Percentiles rank a stretch among this genome's conserved stretches.
Evolutionary conservation across 2,888 invertebrate species (phyloP).

Genomic region (Dendrolimus houi): DNA sequence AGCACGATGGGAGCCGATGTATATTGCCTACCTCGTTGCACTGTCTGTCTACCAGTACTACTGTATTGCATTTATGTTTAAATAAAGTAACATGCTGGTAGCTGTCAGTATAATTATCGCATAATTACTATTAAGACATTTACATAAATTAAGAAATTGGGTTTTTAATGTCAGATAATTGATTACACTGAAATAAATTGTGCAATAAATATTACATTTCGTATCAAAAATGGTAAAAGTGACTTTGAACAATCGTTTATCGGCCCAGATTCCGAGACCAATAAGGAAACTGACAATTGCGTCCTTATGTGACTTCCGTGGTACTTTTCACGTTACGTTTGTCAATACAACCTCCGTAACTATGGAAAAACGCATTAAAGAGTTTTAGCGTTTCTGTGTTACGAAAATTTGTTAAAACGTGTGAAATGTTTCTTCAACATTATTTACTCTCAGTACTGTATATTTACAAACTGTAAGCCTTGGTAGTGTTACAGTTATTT

Average conservation of each 20-base stretch:
- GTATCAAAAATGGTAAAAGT: neutral
- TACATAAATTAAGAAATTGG: too few relatives aligned
- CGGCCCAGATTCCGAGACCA: slow-evolving; percentile 3
- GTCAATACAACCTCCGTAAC: neutral
- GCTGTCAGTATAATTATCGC: too few relatives aligned
- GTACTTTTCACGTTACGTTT: slow-evolving; percentile 9
- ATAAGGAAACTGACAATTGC: slow-evolving; percentile 26
- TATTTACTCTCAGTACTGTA: neutral
- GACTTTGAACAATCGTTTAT: neutral
- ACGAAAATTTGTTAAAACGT: neutral
- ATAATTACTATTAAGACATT: too few relatives aligned
- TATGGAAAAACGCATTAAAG: neutral
- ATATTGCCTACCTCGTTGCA: too few relatives aligned
- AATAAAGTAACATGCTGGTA: too few relatives aligned
- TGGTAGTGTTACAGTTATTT: too few relatives aligned
- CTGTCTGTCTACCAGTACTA: too few relatives aligned
- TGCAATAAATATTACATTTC: neutral
- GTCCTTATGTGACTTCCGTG: slow-evolving; percentile 29
- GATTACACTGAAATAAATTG: neutral
- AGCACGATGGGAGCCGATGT: too few relatives aligned
- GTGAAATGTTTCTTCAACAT: neutral
- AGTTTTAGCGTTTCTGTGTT: neutral
- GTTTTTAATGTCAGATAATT: too few relatives aligned
- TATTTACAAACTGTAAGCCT: too few relatives aligned
- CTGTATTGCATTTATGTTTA: too few relatives aligned